phyloP scores from a whole-genome alignment of 2,113 vertebrate species.

The Danionella cerebrum region DNA sequence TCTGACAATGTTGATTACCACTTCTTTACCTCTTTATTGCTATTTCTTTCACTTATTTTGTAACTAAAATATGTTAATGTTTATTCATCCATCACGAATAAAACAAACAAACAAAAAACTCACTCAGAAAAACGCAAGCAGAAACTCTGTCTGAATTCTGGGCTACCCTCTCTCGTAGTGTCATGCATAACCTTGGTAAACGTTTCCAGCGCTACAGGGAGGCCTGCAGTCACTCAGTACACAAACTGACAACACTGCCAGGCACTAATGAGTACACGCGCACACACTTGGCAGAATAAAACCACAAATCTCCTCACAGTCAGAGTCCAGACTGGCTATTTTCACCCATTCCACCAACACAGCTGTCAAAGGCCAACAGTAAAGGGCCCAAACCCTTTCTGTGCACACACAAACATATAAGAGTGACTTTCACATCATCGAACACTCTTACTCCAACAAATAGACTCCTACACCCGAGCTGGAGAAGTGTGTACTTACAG shows the following conservation, averaged over 20 bases:
- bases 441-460: neutral
- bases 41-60: too few species aligned
- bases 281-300: neutral
- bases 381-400: neutral
- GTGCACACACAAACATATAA: neutral
- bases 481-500: neutral
- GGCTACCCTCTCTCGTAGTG: neutral
- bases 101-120: too few species aligned
- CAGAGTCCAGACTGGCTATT: neutral
- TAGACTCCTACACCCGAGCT: neutral
- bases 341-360: neutral
- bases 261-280: constrained; percentile 16
- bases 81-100: too few species aligned
- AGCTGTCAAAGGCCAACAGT: neutral
- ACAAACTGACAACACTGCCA: neutral
- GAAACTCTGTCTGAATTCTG: neutral
- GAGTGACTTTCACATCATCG: neutral
- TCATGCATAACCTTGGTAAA: neutral
- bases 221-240: constrained; percentile 2
- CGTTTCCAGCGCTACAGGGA: neutral
- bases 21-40: too few species aligned
- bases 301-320: neutral
- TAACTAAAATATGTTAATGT: too few species aligned
- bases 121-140: neutral
- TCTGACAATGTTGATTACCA: too few species aligned